Conservation (phyloP, 2,113 vertebrate species). For the Gnathonemus echidnorhynchus region DNA sequence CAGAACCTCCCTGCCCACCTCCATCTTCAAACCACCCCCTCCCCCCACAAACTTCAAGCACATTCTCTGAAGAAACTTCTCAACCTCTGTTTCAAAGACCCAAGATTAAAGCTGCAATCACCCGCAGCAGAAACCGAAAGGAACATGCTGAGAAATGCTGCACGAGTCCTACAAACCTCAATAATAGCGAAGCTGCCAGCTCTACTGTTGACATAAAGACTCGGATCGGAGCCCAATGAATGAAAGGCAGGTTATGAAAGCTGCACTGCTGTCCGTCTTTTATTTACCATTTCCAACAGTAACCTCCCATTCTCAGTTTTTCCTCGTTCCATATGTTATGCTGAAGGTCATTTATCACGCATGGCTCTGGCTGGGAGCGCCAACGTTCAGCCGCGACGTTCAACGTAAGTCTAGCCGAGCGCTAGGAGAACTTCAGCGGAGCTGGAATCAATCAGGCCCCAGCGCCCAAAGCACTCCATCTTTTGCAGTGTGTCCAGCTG, state of each 20-base stretch:
- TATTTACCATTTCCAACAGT: not conserved
- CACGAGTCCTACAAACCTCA: not conserved
- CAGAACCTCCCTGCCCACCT: not conserved
- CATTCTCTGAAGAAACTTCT: slow-evolving; percentile 2
- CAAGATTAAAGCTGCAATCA: not conserved
- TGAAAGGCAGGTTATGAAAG: not conserved
- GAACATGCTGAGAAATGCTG: not conserved
- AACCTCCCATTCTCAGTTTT: not conserved
- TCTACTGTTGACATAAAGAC: not conserved
- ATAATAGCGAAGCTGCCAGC: not conserved
- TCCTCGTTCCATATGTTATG: not conserved
- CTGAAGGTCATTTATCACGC: not conserved
- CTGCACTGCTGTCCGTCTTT: not conserved
- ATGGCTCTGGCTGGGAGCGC: not conserved
- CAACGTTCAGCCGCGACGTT: not conserved
- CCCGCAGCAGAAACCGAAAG: not conserved
- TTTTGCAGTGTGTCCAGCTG: not conserved
- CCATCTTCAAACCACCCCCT: not conserved
- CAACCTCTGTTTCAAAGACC: not conserved
- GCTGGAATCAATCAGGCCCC: slow-evolving; percentile 12
- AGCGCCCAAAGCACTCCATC: not conserved
- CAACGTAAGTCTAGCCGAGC: not conserved
- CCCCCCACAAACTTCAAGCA: not conserved
- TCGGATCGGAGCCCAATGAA: not conserved
- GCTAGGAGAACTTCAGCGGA: not conserved